Evolutionary conservation across 2,113 vertebrate genomes (phyloP).

Genomic region (Mesocricetus auratus): DNA sequence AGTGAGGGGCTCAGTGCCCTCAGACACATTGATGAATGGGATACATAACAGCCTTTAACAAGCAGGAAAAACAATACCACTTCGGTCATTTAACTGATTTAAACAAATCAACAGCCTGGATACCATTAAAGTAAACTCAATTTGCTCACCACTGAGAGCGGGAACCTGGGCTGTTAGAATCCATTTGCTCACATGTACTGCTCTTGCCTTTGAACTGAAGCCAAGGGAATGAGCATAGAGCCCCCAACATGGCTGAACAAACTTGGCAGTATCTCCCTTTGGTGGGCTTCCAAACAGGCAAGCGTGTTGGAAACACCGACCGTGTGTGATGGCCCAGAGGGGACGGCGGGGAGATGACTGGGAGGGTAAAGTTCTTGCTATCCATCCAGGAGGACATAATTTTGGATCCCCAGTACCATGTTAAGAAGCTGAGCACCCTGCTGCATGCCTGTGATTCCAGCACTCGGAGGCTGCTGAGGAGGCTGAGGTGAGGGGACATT

Average conservation of each 20-base stretch:
- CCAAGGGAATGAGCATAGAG: constrained; percentile 31
- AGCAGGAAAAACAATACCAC: constrained; percentile 65
- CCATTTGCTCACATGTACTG: constrained; percentile 42
- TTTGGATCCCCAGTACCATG: background rate
- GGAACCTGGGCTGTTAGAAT: constrained; percentile 5
- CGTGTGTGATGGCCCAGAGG: fast-evolving
- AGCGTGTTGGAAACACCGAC: background rate
- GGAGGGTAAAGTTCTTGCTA: background rate
- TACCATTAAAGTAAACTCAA: constrained; percentile 74
- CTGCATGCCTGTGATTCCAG: background rate
- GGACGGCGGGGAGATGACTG: background rate
- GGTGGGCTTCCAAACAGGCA: background rate
- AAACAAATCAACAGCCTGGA: constrained; percentile 77
- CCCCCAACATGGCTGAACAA: background rate
- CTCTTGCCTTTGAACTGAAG: constrained; percentile 39
- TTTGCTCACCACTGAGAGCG: constrained; percentile 63
- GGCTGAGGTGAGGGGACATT: background rate
- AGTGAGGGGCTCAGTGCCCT: background rate
- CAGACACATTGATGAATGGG: constrained; percentile 59
- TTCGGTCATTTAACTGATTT: constrained; percentile 72
- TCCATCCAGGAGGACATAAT: too few species aligned
- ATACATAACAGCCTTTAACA: constrained; percentile 50
- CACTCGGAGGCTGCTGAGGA: too few species aligned
- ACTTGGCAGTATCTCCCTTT: background rate
- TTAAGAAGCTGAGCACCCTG: background rate